Percentiles rank a stretch among this genome's conserved stretches.
Conservation (phyloP, 2,888 invertebrate species). For the Anaspis maculata region DNA sequence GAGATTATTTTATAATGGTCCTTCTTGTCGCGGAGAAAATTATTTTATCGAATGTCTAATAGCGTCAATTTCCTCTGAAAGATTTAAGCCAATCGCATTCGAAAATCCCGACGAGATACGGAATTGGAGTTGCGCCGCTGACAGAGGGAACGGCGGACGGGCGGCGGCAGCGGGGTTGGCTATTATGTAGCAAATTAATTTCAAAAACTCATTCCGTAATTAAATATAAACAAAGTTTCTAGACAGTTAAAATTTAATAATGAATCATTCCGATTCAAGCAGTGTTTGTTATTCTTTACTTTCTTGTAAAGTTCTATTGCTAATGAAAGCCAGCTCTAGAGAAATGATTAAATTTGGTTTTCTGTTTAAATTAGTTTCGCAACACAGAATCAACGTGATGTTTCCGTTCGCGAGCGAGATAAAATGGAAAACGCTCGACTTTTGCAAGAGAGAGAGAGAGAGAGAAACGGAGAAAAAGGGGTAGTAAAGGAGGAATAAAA, state of each 20-base stretch:
- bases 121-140: neutral
- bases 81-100: no score
- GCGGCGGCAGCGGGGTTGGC: constrained; percentile 4
- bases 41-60: no score
- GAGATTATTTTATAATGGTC: no score
- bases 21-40: no score
- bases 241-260: constrained; percentile 38
- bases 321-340: constrained; percentile 37
- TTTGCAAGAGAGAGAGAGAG: constrained; percentile 12
- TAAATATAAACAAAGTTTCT: constrained; percentile 37
- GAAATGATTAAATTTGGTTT: constrained; percentile 40
- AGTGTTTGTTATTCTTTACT: constrained; percentile 40
- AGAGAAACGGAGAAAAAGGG: constrained; percentile 7
- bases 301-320: constrained; percentile 37
- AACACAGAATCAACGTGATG: constrained; percentile 25
- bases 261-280: constrained; percentile 37
- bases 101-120: neutral
- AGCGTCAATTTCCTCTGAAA: no score
- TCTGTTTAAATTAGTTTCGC: constrained; percentile 36
- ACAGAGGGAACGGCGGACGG: neutral
- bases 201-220: constrained; percentile 32
- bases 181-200: constrained; percentile 30
- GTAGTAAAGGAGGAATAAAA: constrained; percentile 18
- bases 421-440: constrained; percentile 5
- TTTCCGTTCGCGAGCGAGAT: constrained; percentile 16